phyloP scores from a whole-genome alignment of 1,140 invertebrate genomes.

The Heliconius congener region DNA sequence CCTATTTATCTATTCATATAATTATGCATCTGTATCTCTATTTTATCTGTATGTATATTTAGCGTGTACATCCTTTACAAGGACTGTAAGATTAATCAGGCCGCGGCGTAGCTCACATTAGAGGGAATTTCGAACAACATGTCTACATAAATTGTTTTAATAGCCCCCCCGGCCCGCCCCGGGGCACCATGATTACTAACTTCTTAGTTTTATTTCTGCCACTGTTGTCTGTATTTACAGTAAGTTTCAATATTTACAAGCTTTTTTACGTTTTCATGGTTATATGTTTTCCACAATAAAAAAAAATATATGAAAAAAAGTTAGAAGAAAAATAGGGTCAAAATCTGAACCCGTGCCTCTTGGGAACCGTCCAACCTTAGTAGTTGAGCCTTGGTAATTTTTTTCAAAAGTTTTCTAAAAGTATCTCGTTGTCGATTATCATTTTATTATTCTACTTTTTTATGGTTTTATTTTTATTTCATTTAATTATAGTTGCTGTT shows the following conservation, averaged over 20 bases:
- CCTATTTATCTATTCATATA: too few species aligned
- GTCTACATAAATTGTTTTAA: constrained; percentile 73
- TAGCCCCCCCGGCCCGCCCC: constrained; percentile 42
- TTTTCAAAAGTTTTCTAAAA: too few species aligned
- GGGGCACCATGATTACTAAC: constrained; percentile 30
- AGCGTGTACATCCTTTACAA: constrained; percentile 31
- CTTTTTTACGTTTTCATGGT: neutral
- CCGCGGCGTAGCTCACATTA: constrained; percentile 59
- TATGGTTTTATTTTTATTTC: too few species aligned
- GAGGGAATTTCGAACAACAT: constrained; percentile 68
- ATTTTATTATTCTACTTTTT: too few species aligned
- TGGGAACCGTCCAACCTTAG: too few species aligned
- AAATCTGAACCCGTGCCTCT: too few species aligned
- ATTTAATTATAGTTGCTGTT: too few species aligned
- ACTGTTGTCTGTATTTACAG: constrained; percentile 5
- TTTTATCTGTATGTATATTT: neutral
- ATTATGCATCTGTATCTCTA: neutral
- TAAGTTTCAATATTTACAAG: neutral
- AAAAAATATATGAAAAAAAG: too few species aligned
- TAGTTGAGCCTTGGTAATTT: too few species aligned
- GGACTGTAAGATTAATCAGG: constrained; percentile 61
- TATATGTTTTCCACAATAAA: too few species aligned
- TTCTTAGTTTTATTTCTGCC: constrained; percentile 17
- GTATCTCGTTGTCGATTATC: too few species aligned
- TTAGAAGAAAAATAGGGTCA: too few species aligned